Percentiles rank a stretch among this genome's conserved stretches.
Evolutionary conservation across 2,113 vertebrate species (phyloP).

Genomic region (Axis porcinus): DNA sequence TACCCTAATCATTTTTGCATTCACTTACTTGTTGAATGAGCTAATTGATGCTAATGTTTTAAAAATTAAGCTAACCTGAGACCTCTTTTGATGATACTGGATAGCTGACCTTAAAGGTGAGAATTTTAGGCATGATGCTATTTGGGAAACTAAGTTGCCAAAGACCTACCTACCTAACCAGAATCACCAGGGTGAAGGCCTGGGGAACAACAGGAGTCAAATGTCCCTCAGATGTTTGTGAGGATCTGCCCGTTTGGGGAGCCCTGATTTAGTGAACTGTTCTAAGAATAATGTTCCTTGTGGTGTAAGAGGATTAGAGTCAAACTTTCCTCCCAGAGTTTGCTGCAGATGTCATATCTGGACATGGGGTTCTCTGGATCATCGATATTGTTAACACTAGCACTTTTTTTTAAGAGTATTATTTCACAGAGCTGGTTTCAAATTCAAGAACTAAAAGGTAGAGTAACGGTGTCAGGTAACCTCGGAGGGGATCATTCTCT

Average conservation of each 20-base stretch:
- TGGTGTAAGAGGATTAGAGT: not conserved
- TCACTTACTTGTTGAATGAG: not conserved
- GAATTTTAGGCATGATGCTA: not conserved
- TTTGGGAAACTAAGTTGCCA: not conserved
- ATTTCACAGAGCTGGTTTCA: constrained; percentile 59
- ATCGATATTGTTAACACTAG: not conserved
- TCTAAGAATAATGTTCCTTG: not conserved
- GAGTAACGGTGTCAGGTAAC: constrained; percentile 26
- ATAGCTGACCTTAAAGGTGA: not conserved
- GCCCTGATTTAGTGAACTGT: not conserved
- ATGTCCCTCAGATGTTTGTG: not conserved
- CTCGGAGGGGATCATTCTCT: constrained; percentile 35
- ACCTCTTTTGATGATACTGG: not conserved
- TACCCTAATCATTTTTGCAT: not conserved
- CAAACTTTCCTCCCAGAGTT: not conserved
- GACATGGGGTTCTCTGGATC: not conserved
- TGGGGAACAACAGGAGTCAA: not conserved
- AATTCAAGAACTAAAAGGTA: constrained; percentile 41
- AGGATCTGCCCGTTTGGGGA: not conserved
- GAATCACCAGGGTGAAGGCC: not conserved
- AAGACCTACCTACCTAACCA: not conserved
- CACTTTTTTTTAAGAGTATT: constrained; percentile 6
- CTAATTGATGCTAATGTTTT: not conserved
- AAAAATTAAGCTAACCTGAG: not conserved
- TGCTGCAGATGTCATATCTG: not conserved